Base-by-base conservation (phyloP, 2,888 invertebrate species). In the Lasioglossum morio region DNA sequence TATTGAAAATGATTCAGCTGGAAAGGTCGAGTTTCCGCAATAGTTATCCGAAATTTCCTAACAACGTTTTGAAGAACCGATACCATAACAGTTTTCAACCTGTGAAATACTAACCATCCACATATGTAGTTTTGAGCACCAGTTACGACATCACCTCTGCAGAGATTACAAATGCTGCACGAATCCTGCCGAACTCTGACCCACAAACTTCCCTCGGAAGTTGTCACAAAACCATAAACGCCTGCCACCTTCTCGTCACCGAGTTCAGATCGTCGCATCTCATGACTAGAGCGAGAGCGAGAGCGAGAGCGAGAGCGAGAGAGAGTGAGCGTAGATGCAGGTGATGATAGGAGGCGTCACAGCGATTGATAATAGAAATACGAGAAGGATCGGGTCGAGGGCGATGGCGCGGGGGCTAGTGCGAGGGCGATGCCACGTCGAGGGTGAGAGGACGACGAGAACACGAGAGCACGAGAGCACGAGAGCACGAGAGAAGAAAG, bases 351-450 rank as follows among this genome's bases (percentile, higher is more conserved):
- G 77, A 81, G 53, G 82, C 75, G 84, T 84, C 78, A 72, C 70
- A 79, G 79, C 69, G 69, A 83, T 85, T 72, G 83, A 77, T 79
- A 76, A 85, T 80, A 60, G 80, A 80, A 85, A 84, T 77, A 85
- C 70, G 80, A 80, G 77, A 72, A 80, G 87, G 87, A 82, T 89
- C 85, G 88, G 86, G 86, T 63, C 85, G 87, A 79, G 86, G 85
- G 86, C 79, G 75, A 78, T 57, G 87, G 72, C 72, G 85, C 82
- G 37, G 69, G 84, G 85, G 72, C 70, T 84, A 83, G 37, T 12
- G 37, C 23, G 69, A 37, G 37, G 37, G 37, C 23, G 69, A 37
- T 34, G 12, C 34, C 69, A 73, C 70, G 85, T 46, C 86, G 86
- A 80, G 86, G 82, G 85, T 79, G 77, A 77, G 85, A 83, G 37